Conservation (phyloP, 2,113 vertebrate genomes). For the Oryzias melastigma region DNA sequence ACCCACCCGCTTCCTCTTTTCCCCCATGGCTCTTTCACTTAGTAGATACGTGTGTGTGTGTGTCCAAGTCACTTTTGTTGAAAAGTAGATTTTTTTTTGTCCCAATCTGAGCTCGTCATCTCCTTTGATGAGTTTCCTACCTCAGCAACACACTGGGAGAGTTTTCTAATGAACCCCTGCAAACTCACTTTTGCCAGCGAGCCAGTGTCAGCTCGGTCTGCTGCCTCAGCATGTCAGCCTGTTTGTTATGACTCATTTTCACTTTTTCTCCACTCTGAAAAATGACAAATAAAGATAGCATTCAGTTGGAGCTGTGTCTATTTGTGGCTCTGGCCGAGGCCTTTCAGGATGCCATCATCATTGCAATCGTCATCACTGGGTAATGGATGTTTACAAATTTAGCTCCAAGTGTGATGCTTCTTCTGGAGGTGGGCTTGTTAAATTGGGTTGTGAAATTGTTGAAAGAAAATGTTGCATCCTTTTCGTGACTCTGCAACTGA, state of each 20-base stretch:
- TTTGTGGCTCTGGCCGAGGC: conserved; percentile 50
- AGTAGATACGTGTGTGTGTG: conserved; percentile 32
- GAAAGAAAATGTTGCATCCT: conserved; percentile 17
- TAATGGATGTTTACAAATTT: conserved; percentile 43
- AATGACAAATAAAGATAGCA: conserved; percentile 45
- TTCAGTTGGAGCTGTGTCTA: conserved; percentile 52
- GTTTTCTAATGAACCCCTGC: conserved; percentile 19
- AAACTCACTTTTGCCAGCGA: conserved; percentile 17
- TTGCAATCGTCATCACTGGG: conserved; percentile 7
- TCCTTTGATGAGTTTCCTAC: conserved; percentile 33
- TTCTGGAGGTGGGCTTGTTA: not conserved
- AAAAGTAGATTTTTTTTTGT: conserved; percentile 53
- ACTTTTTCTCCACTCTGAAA: conserved; percentile 44
- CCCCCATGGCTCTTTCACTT: conserved; percentile 32
- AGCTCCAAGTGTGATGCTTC: not conserved
- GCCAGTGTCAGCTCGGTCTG: conserved; percentile 31
- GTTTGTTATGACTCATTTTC: conserved; percentile 60
- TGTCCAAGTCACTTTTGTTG: conserved; percentile 27
- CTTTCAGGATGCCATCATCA: conserved; percentile 46
- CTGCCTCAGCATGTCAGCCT: conserved; percentile 24
- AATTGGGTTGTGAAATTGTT: conserved; percentile 3
- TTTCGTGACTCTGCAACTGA: conserved; percentile 4
- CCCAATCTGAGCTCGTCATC: conserved; percentile 32
- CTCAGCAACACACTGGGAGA: conserved; percentile 19
- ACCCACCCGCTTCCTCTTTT: conserved; percentile 51